Conservation (phyloP, 1,140 invertebrate species). For the Portunus trituberculatus region DNA sequence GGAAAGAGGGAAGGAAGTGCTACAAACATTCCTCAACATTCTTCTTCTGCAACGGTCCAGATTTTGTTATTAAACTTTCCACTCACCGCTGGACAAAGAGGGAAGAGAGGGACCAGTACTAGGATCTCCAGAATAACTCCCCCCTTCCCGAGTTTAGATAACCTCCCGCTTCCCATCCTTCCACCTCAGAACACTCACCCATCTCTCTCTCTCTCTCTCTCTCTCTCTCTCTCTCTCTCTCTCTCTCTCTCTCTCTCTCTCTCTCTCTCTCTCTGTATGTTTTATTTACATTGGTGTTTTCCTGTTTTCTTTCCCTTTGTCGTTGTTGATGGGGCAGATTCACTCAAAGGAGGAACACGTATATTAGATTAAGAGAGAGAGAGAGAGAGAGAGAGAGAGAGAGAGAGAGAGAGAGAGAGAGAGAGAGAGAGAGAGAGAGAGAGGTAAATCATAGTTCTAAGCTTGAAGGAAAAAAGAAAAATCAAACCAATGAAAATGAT, state of each 20-base stretch:
- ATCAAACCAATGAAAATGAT: not conserved
- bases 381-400: not conserved
- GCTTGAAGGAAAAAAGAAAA: not conserved
- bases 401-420: not conserved
- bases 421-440: not conserved
- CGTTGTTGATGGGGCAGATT: not conserved
- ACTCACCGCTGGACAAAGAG: not conserved
- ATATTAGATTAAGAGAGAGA: not conserved
- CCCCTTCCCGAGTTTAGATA: no score
- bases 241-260: no score
- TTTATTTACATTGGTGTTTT: not conserved
- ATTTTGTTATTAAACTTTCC: constrained; percentile 1
- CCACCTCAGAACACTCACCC: not conserved
- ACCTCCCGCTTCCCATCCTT: not conserved
- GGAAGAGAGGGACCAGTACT: not conserved
- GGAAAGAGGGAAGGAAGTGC: constrained; percentile 8
- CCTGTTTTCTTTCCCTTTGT: no score
- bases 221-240: no score
- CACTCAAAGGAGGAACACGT: not conserved
- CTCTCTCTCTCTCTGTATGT: not conserved
- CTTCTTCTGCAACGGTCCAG: not conserved
- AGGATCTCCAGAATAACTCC: no score
- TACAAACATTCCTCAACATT: constrained; percentile 1
- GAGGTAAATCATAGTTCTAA: no score
- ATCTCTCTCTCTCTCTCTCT: no score